Evolutionary conservation across 2,888 invertebrate genomes (phyloP).

Genomic region (Ischnura elegans): DNA sequence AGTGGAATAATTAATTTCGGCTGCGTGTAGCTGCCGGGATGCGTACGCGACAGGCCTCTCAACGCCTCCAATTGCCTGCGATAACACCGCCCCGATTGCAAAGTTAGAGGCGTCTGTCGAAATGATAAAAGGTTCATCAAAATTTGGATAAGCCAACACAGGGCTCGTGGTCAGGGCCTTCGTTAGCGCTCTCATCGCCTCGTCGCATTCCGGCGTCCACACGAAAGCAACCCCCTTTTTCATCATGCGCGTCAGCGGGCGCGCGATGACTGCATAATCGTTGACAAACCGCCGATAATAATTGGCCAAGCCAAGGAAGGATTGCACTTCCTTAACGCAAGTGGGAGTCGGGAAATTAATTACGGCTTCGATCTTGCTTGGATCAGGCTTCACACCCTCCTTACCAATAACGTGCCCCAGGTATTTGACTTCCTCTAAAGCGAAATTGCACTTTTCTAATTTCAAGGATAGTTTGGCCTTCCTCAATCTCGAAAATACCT

Average conservation of each 20-base stretch:
- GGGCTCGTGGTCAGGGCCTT: not conserved
- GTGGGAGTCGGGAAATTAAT: conserved; percentile 72
- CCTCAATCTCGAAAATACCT: conserved; percentile 68
- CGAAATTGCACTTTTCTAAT: conserved; percentile 71
- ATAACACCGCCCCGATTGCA: not conserved
- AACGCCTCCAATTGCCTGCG: not conserved
- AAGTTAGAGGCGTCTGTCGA: not conserved
- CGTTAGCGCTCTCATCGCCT: conserved; percentile 71
- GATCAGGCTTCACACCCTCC: conserved; percentile 69
- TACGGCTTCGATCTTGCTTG: conserved; percentile 71
- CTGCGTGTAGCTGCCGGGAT: not conserved
- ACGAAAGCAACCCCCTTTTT: conserved; percentile 69
- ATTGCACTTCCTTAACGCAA: conserved; percentile 71
- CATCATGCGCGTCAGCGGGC: conserved; percentile 71
- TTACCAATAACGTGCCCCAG: conserved; percentile 75
- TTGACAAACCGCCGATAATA: conserved; percentile 74
- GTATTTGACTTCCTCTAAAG: conserved; percentile 72
- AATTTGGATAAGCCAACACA: not conserved
- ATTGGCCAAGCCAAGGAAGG: too few relatives aligned
- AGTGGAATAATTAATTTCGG: too few relatives aligned
- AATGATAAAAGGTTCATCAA: not conserved
- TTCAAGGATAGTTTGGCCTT: conserved; percentile 73
- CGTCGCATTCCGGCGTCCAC: conserved; percentile 69
- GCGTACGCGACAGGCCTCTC: not conserved
- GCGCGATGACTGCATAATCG: conserved; percentile 70